phyloP scores from a whole-genome alignment of 1,140 invertebrate species.

The Cherax destructor region DNA sequence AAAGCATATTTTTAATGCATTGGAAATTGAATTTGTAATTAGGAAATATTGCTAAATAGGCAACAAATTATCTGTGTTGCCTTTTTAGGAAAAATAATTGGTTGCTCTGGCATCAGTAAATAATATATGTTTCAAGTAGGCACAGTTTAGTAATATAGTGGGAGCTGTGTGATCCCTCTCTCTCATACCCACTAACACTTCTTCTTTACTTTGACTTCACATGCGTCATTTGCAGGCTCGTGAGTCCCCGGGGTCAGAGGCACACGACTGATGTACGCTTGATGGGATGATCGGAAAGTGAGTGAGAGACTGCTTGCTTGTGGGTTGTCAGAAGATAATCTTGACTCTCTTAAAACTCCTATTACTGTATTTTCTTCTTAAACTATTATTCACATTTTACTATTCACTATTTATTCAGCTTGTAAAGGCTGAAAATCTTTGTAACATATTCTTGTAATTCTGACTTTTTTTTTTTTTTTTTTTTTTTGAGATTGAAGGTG shows the following conservation, averaged over 20 bases:
- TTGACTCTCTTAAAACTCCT: background rate
- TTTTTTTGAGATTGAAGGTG: no score
- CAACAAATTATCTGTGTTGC: background rate
- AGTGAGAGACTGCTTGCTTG: conserved; percentile 40
- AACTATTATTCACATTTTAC: background rate
- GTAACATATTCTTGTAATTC: background rate
- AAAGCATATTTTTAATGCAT: background rate
- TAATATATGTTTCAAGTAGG: background rate
- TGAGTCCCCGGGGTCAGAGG: conserved; percentile 37
- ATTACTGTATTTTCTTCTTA: background rate
- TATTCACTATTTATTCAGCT: background rate
- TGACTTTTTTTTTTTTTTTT: no score
- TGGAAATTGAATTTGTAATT: background rate
- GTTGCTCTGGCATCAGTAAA: background rate
- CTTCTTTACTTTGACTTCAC: conserved; percentile 11
- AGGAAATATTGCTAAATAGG: background rate
- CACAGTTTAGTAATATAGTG: background rate
- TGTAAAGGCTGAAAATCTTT: background rate
- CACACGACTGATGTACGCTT: conserved; percentile 39
- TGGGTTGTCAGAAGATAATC: conserved; percentile 12
- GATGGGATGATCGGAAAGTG: conserved; percentile 39
- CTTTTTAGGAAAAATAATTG: background rate
- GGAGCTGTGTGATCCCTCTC: background rate
- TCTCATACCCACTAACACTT: conserved; percentile 23
- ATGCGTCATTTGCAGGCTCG: conserved; percentile 41